Conservation (phyloP, 2,888 invertebrate genomes). For the Neoascia interrupta region DNA sequence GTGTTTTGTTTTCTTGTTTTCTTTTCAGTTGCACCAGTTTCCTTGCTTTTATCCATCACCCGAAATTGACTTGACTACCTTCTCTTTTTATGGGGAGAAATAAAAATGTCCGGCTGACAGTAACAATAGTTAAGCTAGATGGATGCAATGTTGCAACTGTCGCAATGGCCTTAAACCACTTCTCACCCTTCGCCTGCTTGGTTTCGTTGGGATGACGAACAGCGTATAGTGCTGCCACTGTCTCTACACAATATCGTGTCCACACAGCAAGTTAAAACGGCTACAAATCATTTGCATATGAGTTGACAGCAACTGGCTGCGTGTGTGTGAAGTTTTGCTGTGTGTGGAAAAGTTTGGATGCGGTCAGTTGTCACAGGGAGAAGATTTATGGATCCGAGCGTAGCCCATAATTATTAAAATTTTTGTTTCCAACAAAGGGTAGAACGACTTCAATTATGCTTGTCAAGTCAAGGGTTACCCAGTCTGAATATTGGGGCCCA, state of each 20-base stretch:
- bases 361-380: slow-evolving; percentile 61
- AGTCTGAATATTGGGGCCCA: too few relatives aligned
- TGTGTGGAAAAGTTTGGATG: slow-evolving; percentile 62
- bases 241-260: slow-evolving; percentile 37
- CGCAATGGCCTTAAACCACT: slow-evolving; percentile 56
- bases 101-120: slow-evolving; percentile 67
- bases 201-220: not conserved
- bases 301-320: slow-evolving; percentile 49
- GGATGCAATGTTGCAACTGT: slow-evolving; percentile 66
- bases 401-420: slow-evolving; percentile 60
- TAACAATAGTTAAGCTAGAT: slow-evolving; percentile 67
- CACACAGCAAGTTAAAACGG: slow-evolving; percentile 43
- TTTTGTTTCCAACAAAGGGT: slow-evolving; percentile 31
- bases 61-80: slow-evolving; percentile 26
- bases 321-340: slow-evolving; percentile 34
- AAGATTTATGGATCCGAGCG: slow-evolving; percentile 56
- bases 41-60: slow-evolving; percentile 31
- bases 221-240: slow-evolving; percentile 19
- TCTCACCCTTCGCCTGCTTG: slow-evolving; percentile 1
- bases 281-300: slow-evolving; percentile 69
- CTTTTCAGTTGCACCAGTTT: slow-evolving; percentile 21
- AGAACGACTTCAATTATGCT: too few relatives aligned
- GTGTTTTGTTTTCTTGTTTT: slow-evolving; percentile 34
- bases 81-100: slow-evolving; percentile 50
- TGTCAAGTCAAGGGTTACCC: too few relatives aligned